A percentile compares a stretch with the other conserved stretches of the same genome.
Evolutionary conservation across 2,113 vertebrate species (phyloP).

Genomic region (Pheucticus melanocephalus): DNA sequence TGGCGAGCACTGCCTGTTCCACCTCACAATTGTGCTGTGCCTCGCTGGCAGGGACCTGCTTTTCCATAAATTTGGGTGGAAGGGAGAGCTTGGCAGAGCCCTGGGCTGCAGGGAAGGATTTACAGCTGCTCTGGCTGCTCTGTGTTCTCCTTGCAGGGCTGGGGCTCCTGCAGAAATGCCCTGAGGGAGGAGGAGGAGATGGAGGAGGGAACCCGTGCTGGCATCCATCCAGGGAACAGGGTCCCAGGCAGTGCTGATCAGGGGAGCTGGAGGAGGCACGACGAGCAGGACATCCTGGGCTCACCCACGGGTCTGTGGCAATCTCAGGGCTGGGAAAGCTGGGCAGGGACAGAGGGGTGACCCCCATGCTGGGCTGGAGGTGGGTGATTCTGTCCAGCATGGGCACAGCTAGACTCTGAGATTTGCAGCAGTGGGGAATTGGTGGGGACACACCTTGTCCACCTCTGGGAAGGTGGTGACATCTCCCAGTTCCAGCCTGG

Average conservation of each 20-base stretch:
- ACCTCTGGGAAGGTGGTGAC: neutral
- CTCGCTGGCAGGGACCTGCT: conserved; percentile 33
- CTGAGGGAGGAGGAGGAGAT: neutral
- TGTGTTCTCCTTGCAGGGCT: conserved; percentile 1
- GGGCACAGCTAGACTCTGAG: neutral
- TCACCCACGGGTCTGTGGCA: fast-evolving
- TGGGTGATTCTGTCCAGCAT: neutral
- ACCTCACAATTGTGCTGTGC: neutral
- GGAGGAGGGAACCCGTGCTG: neutral
- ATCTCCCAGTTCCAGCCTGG: neutral
- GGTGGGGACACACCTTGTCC: neutral
- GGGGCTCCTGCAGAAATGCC: conserved; percentile 7
- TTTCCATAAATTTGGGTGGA: conserved; percentile 65
- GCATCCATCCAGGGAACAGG: neutral
- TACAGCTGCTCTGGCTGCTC: conserved; percentile 42
- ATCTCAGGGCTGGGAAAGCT: neutral
- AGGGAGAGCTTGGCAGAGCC: conserved; percentile 57
- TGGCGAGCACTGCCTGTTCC: neutral
- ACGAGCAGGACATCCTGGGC: neutral
- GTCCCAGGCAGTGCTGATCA: neutral
- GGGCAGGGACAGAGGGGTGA: neutral
- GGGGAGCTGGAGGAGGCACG: neutral
- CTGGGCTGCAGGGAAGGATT: conserved; percentile 50
- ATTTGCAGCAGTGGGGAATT: neutral
- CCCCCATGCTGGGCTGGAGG: neutral